Evolutionary conservation across 2,113 vertebrate genomes (phyloP).

Genomic region (Ardeotis arabs): DNA sequence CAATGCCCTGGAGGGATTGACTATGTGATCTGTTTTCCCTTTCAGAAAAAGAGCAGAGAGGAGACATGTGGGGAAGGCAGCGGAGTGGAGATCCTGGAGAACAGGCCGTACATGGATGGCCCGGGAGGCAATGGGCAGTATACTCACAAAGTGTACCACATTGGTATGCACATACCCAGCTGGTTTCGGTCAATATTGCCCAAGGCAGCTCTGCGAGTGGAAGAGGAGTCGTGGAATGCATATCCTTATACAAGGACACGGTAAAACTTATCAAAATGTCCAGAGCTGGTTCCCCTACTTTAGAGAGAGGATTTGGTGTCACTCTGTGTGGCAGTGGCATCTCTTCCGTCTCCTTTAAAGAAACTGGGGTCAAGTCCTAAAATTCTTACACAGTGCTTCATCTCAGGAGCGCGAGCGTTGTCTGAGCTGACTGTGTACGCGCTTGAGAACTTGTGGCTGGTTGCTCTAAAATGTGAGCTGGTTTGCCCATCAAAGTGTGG

Average conservation of each 20-base stretch:
- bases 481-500: not conserved
- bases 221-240: constrained; percentile 96
- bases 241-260: constrained; percentile 96
- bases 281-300: not conserved
- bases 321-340: not conserved
- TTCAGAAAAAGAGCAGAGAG: constrained; percentile 94
- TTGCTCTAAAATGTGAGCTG: not conserved
- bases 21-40: not conserved
- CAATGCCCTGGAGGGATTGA: not conserved
- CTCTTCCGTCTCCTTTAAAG: not conserved
- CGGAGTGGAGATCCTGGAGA: constrained; percentile 95
- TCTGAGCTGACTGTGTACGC: not conserved
- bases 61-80: constrained; percentile 94
- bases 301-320: not conserved
- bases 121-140: constrained; percentile 92
- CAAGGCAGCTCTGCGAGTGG: constrained; percentile 92
- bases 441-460: not conserved
- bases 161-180: constrained; percentile 97
- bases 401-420: not conserved
- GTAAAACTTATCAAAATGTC: constrained; percentile 47
- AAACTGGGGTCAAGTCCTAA: not conserved
- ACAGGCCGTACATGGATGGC: constrained; percentile 92
- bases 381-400: not conserved
- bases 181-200: constrained; percentile 97
- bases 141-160: constrained; percentile 96